phyloP scores from a whole-genome alignment of 2,113 vertebrate species.

The Prinia subflava region DNA sequence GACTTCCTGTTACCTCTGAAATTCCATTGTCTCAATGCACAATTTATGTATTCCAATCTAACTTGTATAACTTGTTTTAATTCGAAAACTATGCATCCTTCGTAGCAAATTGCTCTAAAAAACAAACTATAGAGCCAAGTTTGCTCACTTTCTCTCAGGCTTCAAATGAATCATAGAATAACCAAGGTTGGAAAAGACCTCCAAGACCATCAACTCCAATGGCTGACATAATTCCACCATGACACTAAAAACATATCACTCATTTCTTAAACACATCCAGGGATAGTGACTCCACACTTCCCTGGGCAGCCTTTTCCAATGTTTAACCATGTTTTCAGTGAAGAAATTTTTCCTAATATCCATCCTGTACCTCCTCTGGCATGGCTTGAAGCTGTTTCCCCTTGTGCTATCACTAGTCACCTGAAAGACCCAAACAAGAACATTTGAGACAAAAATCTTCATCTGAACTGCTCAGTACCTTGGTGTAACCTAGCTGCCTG shows the following conservation, averaged over 20 bases:
- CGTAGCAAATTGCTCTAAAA: not conserved
- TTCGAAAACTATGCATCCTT: not conserved
- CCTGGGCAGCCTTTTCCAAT: not conserved
- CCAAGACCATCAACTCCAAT: not conserved
- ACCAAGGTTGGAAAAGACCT: not conserved
- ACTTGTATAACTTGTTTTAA: not conserved
- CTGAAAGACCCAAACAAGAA: not conserved
- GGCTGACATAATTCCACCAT: not conserved
- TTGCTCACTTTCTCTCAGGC: not conserved
- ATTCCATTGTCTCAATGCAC: not conserved
- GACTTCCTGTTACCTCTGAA: not conserved
- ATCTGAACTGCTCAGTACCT: not conserved
- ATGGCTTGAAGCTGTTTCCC: not conserved
- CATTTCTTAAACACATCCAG: not conserved
- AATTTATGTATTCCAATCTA: not conserved
- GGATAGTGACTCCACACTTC: not conserved
- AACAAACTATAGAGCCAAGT: not conserved
- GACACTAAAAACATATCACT: not conserved
- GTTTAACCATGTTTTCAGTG: too few species aligned
- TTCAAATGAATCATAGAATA: not conserved
- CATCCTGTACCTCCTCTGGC: not conserved
- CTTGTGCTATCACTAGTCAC: not conserved
- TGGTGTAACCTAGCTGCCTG: not conserved
- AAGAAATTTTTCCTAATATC: not conserved
- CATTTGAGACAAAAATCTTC: not conserved